Evolutionary conservation across 2,797 vertebrate species (phyloP), one percentile per base, ranked within the genome.

Genomic region (Urophycis tenuis): DNA sequence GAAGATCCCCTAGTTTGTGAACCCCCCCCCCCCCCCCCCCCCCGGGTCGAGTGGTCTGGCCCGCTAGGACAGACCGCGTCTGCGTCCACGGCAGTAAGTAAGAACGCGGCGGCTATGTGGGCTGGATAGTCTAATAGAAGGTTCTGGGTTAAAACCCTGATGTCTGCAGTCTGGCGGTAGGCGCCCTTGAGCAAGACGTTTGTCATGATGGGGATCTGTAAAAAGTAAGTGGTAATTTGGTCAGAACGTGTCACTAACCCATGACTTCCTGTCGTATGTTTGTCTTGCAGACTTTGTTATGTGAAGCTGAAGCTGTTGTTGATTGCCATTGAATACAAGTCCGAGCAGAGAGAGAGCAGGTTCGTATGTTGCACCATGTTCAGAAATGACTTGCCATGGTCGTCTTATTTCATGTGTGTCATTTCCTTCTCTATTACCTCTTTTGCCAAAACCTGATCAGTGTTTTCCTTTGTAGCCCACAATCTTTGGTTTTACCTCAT

Each of bases 301-400:
- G 97, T 99, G 87, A 99, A 99, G 89, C 93, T 99, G 88, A 99
- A 99, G 92, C 95, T 99, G 89, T 90, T 99, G 91, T 95, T 99
- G 91, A 99, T 99, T 92, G 97, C 98, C 93, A 97, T 99, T 90
- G 98, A 99, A 81, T 97, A 98, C 94, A 99, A 99, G 94, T 98
- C 98, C 0, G 96, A 98, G 89, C 96, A 96, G 87, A 94, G 96
- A 80, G 98, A 99, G 87, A 99, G 97, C 96, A 98, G 98, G 98
- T 99, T 93, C 89, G 93, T 94, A 82, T 72, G 33, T 32, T 31
- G 35, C 35, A 53, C 77, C 72, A 78, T 81, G 39, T 14, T 14
- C 17, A 41, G 14, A 1, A 53, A 53, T 53, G 17, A 22, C 45
- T 25, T 60, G 25, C 53, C 25, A 11, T 60, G 53, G n/a, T 60